Percentiles rank a stretch among this genome's conserved stretches.
Evolutionary conservation across 2,888 invertebrate genomes (phyloP).

Genomic region (Bruchidius siliquastri): DNA sequence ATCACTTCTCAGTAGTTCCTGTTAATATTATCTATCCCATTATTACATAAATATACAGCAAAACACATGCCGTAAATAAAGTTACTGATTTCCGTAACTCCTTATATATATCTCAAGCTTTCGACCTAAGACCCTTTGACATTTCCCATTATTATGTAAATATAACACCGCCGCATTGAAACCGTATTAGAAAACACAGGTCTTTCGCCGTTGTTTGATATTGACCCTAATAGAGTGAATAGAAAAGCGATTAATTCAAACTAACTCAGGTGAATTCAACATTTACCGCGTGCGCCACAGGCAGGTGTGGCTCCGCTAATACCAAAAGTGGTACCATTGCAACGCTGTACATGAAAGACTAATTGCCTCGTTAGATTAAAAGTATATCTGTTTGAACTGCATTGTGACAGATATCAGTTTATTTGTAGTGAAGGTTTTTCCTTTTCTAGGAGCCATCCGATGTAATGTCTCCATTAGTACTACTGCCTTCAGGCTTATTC

Average conservation of each 20-base stretch:
- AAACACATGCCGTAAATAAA: too few relatives aligned
- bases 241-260: constrained; percentile 13
- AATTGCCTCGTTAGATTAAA: background rate
- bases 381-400: too few relatives aligned
- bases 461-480: too few relatives aligned
- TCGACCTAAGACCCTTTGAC: background rate
- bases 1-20: too few relatives aligned
- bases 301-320: constrained; percentile 16
- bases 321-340: constrained; percentile 8
- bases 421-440: too few relatives aligned
- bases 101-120: background rate
- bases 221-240: constrained; percentile 17
- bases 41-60: too few relatives aligned
- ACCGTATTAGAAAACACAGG: background rate
- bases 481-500: too few relatives aligned
- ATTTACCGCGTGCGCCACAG: constrained; percentile 7
- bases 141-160: background rate
- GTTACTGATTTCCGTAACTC: too few relatives aligned
- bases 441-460: too few relatives aligned
- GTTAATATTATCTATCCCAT: too few relatives aligned
- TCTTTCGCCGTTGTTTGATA: constrained; percentile 3
- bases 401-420: too few relatives aligned
- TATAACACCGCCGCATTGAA: background rate
- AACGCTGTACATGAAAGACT: background rate
- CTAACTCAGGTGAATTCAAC: constrained; percentile 13